A percentile compares a stretch with the other conserved stretches of the same genome.
These are phyloP conservation scores for Caenorhabditis afra DNA, from an alignment of 2,888 invertebrate species.

Conservation along the genomic window DNA sequence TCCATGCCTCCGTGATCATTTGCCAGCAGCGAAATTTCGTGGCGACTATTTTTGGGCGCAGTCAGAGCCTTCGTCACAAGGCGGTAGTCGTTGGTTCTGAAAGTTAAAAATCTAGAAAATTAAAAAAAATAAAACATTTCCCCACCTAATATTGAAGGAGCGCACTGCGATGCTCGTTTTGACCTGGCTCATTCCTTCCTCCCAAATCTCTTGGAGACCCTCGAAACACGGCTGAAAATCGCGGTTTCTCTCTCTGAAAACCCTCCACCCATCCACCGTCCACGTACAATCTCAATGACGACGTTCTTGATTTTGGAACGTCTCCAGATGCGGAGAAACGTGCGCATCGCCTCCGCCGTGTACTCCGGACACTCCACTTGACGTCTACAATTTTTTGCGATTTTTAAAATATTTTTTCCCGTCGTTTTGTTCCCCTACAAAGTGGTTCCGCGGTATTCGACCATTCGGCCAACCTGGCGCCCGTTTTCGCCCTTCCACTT, in stretches of 20 bases:
- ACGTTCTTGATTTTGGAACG: conserved; percentile 46
- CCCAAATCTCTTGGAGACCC: conserved; percentile 48
- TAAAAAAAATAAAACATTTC: conserved; percentile 2
- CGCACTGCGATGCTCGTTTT: conserved; percentile 41
- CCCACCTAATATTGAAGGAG: conserved; percentile 44
- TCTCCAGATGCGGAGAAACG: conserved; percentile 50
- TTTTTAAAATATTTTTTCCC: neutral
- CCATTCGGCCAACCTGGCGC: conserved; percentile 42
- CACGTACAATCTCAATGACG: conserved; percentile 57
- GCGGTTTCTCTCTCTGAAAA: too few species aligned
- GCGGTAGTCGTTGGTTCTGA: conserved; percentile 55
- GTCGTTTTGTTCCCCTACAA: too few species aligned
- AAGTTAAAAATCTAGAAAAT: neutral
- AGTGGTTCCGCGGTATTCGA: conserved; percentile 45
- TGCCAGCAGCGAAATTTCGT: conserved; percentile 41
- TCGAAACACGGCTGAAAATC: conserved; percentile 60
- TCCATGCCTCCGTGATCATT: conserved; percentile 55
- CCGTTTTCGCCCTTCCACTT: conserved; percentile 50
- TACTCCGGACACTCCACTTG: conserved; percentile 56
- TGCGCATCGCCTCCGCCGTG: conserved; percentile 45
- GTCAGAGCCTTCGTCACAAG: conserved; percentile 31
- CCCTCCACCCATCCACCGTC: too few species aligned
- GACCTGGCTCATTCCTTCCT: conserved; percentile 23
- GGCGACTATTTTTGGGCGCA: conserved; percentile 28
- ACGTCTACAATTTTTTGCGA: conserved; percentile 25